Evolutionary conservation across 2,888 invertebrate genomes (phyloP), one percentile per base, ranked within the genome.

Genomic region (Hirtodrosophila cameraria): DNA sequence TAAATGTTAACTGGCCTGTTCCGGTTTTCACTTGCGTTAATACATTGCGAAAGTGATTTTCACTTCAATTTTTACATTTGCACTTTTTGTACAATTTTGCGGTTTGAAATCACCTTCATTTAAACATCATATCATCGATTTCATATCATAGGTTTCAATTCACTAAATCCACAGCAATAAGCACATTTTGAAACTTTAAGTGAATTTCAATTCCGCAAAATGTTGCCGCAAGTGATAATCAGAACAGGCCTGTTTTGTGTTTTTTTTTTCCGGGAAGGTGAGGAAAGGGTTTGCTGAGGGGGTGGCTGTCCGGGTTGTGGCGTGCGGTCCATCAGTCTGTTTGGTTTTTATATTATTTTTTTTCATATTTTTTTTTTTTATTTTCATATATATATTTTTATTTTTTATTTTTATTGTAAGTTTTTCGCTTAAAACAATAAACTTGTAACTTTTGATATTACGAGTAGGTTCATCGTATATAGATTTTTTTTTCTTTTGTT

Each of bases 321-420:
- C 62, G 66, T 71, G 70, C 79, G 70, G 84, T 83, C 82, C 82
- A 79, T 84, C 82, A 83, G 82, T 83, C 82, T 84, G 84, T 83
- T 82, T 76, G 67, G 70, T 73, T 55, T 23, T 50, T n/a, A n/a
- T n/a, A n/a, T n/a, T n/a, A n/a, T n/a, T 61, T 77, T 46, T 53
- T 42, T 48, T 41, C 31, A 30, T 52, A 9, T 23, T 57, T 52
- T 58, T 54, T 41, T 46, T 66, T 42, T 18, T 33, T 70, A 18
- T 18, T 41, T 1, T 15, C 27, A 70, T 50, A 48, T 3, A 16
- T 42, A 41, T 27, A 35, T 55, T 31, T 46, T 28, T 30, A 5
- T 53, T 20, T 52, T 11, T 49, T 43, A 7, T 38, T 8, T 30
- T 13, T 49, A 49, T 53, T 57, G 50, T 55, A 55, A 48, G 66